These are phyloP conservation scores for Dicrurus megarhynchus DNA, from an alignment of 2,113 vertebrate genomes.

Conservation along the genomic window DNA sequence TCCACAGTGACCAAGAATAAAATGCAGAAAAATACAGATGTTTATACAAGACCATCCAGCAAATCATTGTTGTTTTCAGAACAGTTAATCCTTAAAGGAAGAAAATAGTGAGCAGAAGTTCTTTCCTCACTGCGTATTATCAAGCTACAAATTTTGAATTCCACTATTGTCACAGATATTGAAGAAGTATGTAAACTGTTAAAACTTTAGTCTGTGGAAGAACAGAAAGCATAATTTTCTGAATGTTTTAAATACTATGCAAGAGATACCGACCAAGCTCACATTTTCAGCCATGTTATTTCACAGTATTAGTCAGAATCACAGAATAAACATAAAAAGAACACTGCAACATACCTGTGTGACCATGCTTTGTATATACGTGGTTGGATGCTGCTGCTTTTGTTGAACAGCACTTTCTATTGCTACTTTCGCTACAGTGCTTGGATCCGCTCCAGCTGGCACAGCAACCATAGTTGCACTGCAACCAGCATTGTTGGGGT, in stretches of 20 bases:
- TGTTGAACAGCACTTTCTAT: conserved; percentile 98
- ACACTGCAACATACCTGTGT: conserved; percentile 83
- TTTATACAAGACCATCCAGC: background rate
- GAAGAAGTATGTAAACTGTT: background rate
- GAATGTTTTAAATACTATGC: background rate
- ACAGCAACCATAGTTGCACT: conserved; percentile 98
- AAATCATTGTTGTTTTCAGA: background rate
- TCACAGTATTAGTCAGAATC: conserved; percentile 5
- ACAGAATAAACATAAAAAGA: conserved; percentile 20
- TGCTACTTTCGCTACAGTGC: conserved; percentile 99
- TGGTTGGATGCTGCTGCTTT: conserved; percentile 87
- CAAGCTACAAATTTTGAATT: conserved; percentile 8
- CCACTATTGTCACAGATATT: background rate
- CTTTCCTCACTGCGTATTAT: background rate
- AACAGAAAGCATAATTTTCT: background rate
- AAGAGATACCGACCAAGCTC: background rate
- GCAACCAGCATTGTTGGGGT: conserved; percentile 98
- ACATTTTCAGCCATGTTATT: background rate
- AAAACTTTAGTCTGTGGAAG: background rate
- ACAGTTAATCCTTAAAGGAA: background rate
- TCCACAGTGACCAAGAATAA: background rate
- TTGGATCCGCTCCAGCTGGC: conserved; percentile 95
- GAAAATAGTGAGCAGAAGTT: background rate
- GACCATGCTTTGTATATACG: conserved; percentile 81
- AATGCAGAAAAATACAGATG: background rate